Percentiles rank a stretch among this genome's conserved stretches.
Evolutionary conservation across 2,888 invertebrate species (phyloP).

Genomic region (Zhengitettix transpicula): DNA sequence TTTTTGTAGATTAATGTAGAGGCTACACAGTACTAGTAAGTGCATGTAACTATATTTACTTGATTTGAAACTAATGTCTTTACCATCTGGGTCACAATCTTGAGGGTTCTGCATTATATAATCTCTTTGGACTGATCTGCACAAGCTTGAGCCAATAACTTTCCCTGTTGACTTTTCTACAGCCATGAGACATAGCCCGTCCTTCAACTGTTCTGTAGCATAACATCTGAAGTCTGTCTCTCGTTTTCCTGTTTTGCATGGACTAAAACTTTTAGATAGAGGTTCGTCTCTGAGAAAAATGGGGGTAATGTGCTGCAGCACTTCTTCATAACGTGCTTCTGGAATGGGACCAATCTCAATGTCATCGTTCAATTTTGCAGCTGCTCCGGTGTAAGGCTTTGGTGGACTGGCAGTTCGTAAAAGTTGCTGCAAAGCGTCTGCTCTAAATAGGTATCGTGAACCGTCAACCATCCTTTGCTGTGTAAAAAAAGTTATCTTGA

Average conservation of each 20-base stretch:
- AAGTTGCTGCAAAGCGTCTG: too few species aligned
- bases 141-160: constrained; percentile 8
- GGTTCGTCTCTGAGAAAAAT: constrained; percentile 9
- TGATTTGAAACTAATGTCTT: too few species aligned
- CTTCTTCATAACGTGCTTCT: constrained; percentile 2
- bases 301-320: constrained; percentile 8
- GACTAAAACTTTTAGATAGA: not conserved
- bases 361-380: too few species aligned
- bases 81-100: too few species aligned
- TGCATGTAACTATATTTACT: too few species aligned
- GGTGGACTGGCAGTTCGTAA: too few species aligned
- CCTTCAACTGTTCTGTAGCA: constrained; percentile 3
- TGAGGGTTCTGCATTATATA: not conserved
- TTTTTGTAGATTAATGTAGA: not conserved
- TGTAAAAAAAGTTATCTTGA: too few species aligned
- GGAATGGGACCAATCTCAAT: too few species aligned
- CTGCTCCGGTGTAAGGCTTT: too few species aligned
- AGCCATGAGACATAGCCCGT: constrained; percentile 8
- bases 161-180: not conserved
- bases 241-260: constrained; percentile 4
- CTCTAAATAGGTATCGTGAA: too few species aligned
- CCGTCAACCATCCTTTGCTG: too few species aligned
- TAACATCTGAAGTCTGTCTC: constrained; percentile 7
- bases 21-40: too few species aligned
- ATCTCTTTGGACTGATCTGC: not conserved